Evolutionary conservation across 1,140 invertebrate species (phyloP).

Genomic region (Apis florea): DNA sequence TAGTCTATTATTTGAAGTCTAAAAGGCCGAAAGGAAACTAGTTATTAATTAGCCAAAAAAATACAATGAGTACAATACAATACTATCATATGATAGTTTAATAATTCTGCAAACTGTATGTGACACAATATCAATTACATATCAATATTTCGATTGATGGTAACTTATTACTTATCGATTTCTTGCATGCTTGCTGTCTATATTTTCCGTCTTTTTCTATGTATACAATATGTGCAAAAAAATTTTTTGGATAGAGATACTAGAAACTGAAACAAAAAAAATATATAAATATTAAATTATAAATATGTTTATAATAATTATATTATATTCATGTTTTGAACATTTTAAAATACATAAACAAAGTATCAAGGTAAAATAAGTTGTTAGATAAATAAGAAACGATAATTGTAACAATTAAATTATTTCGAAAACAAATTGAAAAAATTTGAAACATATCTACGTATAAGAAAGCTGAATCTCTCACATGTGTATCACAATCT

Average conservation of each 20-base stretch:
- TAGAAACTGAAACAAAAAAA: background rate
- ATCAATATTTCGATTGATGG: slow-evolving; percentile 52
- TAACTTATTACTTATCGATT: slow-evolving; percentile 50
- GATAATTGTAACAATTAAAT: too few relatives aligned
- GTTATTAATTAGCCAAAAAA: slow-evolving; percentile 56
- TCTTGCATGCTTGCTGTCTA: slow-evolving; percentile 35
- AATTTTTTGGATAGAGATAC: background rate
- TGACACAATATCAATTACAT: slow-evolving; percentile 69
- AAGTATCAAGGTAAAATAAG: too few relatives aligned
- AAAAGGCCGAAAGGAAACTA: slow-evolving; percentile 34
- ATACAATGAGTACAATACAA: slow-evolving; percentile 27
- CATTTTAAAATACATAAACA: too few relatives aligned
- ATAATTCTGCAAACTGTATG: slow-evolving; percentile 56
- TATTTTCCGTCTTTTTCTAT: slow-evolving; percentile 13
- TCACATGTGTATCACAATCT: too few relatives aligned
- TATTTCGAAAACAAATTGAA: too few relatives aligned
- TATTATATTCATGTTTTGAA: background rate
- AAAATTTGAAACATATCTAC: too few relatives aligned
- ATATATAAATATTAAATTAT: too few relatives aligned
- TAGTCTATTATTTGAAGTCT: slow-evolving; percentile 44
- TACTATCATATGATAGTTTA: slow-evolving; percentile 66
- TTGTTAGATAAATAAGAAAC: too few relatives aligned
- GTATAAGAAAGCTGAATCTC: too few relatives aligned
- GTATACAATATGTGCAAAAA: background rate
- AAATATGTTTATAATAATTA: too few relatives aligned